Base-by-base conservation (phyloP, 1,140 invertebrate species). In the Euura saliciscinereae region DNA sequence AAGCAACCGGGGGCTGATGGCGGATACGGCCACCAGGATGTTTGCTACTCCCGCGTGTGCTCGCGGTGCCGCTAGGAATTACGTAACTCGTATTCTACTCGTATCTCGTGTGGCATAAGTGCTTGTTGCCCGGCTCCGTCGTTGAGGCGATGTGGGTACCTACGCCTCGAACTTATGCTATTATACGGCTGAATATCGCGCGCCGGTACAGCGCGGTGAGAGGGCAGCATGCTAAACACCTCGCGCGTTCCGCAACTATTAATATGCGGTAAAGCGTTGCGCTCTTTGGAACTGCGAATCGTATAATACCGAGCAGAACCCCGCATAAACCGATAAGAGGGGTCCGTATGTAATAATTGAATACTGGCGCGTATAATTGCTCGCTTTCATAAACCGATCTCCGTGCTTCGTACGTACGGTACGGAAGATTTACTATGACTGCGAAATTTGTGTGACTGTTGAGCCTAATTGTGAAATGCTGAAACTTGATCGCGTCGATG, bases 161-260 rank as follows among this genome's bases (percentile, higher is more conserved):
- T n/a, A 59, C 13, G 13, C 51, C 8, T 59, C 51, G 51, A 59
- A 59, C 51, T 59, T 59, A n/a, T 59, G 51, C 51, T 59, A 59
- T 59, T 59, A 59, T 59, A 59, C 51, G 51, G 13, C 51, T 59
- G 51, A 59, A 59, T 59, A 8, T 59, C 51, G 10, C 51, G 51
- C 13, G 8, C 51, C 51, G 51, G 28, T 28, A 28, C 28, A 28
- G 51, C 51, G 4, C 68, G 44, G 68, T 46, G 68, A 69, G 68
- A 69, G 68, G 43, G 68, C 68, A 46, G 51, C 66, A 64, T 67
- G 74, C 66, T 74, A 77, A 80, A 78, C 77, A 74, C 78, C 79
- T 80, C 72, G 76, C 78, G 76, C 75, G 77, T 78, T 78, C 77
- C 73, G 44, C 65, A 75, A 72, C 74, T 75, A 78, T 78, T 80